Conservation (phyloP, 2,888 invertebrate genomes). For the Perithous albicinctus region DNA sequence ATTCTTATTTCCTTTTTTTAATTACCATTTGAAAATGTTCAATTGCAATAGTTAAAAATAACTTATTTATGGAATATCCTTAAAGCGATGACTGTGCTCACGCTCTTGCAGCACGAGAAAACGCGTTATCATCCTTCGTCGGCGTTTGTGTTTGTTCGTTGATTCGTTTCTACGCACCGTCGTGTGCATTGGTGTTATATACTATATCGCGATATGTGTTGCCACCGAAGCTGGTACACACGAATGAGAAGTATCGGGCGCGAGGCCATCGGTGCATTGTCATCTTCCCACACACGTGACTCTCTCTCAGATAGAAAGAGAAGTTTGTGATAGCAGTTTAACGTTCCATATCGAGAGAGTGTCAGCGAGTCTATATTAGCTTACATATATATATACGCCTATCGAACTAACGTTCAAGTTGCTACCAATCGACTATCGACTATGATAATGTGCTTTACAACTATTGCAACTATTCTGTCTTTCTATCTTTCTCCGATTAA, state of each 20-base stretch:
- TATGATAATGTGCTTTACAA: neutral
- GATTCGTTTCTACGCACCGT: neutral
- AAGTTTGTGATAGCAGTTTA: neutral
- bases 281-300: slow-evolving; percentile 25
- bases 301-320: neutral
- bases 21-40: no score
- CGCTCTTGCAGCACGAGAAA: neutral
- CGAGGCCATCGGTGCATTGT: slow-evolving; percentile 3
- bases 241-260: neutral
- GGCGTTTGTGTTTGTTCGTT: neutral
- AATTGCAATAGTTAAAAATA: no score
- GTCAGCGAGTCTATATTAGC: no score
- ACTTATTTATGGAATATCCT: no score
- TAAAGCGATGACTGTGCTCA: slow-evolving; percentile 3
- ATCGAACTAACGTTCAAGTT: no score
- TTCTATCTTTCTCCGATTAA: no score
- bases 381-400: no score
- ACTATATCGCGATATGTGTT: slow-evolving; percentile 29
- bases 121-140: neutral
- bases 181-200: slow-evolving; percentile 10
- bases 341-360: no score
- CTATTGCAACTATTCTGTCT: neutral
- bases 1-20: no score
- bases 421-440: no score
- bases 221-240: slow-evolving; percentile 20